Evolutionary conservation across 2,888 invertebrate genomes (phyloP), one percentile per base, ranked within the genome.

Genomic region (Drosophila hamatofila): DNA sequence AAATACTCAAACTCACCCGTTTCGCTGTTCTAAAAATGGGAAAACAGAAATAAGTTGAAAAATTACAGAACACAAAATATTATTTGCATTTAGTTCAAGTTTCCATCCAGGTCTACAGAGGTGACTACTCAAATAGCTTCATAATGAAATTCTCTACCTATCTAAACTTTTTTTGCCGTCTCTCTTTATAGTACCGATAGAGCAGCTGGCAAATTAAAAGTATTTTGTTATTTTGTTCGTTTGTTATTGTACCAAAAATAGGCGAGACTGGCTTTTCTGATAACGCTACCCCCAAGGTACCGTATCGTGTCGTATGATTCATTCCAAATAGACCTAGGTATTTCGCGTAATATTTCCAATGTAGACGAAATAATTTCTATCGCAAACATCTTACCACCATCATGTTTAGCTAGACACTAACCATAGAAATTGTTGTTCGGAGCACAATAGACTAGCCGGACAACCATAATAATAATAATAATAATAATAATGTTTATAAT

Each of bases 1-100:
- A 89, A 81, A 62, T 90, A 90, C 64, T 89, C 89, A 51, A 90
- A 71, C 73, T 93, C 93, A 3, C 93, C 93, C 12, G 93, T 93
- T 89, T 93, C 93, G 52, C 85, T 89, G 63, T 93, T 91, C 93
- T 92, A 67, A 23, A 86, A 83, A 9, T 41, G n/a, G 1, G 16
- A 18, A 54, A n/a, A 25, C 0, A 39, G 3, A 5, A 39, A 14
- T 39, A 12, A 39, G 23, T 16, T 9, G 5, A 12, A 6, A 4
- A 12, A n/a, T 48, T 3, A 48, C n/a, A 5, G 2, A 1, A n/a
- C 6, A 27, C 2, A 48, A 11, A 27, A 2, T 4, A 8, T 1
- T 16, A 8, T n/a, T 11, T 48, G 4, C 2, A 16, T 2, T 14
- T 8, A 44, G 44, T 44, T 23, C 2, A 44, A 8, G 8, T 16